phyloP scores from a whole-genome alignment of 64 coral and sea anemone genomes.

The Montipora efflorescens region DNA sequence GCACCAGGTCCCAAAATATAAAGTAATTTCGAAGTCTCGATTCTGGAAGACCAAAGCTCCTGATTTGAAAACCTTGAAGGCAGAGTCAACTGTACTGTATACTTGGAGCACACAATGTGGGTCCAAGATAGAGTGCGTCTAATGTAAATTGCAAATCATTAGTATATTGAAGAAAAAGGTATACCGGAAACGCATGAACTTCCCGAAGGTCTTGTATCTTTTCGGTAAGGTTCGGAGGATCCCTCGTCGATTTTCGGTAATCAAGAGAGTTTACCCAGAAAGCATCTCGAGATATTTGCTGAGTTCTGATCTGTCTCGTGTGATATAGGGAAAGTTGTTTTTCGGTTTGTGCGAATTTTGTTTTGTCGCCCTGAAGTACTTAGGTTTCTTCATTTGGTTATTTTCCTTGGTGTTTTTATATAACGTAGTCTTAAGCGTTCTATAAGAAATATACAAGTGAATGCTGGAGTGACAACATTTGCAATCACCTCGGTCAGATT shows the following conservation, averaged over 20 bases:
- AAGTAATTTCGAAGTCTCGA: slow-evolving; percentile 49
- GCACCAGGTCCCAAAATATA: slow-evolving; percentile 13
- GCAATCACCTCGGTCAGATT: background rate
- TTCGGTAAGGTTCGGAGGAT: background rate
- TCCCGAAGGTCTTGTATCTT: background rate
- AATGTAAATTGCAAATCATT: slow-evolving; percentile 29
- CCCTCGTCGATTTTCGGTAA: background rate
- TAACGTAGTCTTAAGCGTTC: background rate
- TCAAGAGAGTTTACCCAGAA: background rate
- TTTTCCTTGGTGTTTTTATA: background rate
- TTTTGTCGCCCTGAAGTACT: background rate
- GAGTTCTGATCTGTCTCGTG: background rate
- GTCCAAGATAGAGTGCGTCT: slow-evolving; percentile 6
- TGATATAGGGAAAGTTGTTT: background rate
- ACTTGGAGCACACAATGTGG: background rate
- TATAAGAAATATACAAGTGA: no score
- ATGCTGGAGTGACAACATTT: no score
- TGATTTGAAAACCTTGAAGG: slow-evolving; percentile 26
- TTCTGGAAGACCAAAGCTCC: slow-evolving; percentile 15
- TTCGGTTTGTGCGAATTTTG: background rate
- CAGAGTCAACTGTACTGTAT: background rate
- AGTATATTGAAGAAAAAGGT: no score
- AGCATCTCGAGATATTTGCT: background rate
- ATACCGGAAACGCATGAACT: background rate
- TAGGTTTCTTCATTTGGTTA: background rate